These are phyloP conservation scores for Biston stratarius DNA, from an alignment of 2,888 invertebrate genomes.

Conservation along the genomic window DNA sequence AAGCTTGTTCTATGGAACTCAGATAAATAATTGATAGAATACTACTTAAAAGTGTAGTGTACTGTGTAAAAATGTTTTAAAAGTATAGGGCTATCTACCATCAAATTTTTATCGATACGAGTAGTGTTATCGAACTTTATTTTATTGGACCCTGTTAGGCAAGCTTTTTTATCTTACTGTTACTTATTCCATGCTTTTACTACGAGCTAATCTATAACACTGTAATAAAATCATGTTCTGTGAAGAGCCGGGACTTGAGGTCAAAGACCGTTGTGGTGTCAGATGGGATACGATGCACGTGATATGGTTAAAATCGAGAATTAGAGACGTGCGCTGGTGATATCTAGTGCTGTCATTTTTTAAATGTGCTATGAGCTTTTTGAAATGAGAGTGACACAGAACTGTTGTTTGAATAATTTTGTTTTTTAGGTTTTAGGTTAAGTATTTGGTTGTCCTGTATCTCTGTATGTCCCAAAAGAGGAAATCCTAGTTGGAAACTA, in stretches of 20 bases:
- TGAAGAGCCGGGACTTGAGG: slow-evolving; percentile 39
- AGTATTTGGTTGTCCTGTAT: not conserved
- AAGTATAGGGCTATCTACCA: not conserved
- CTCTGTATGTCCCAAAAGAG: not conserved
- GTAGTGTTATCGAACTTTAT: not conserved
- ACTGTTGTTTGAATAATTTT: too few relatives aligned
- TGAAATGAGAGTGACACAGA: not conserved
- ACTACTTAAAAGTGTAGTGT: not conserved
- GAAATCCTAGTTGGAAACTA: not conserved
- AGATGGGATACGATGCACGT: slow-evolving; percentile 39
- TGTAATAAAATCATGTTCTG: not conserved
- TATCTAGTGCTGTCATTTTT: slow-evolving; percentile 13
- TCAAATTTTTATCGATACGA: not conserved
- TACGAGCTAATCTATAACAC: slow-evolving; percentile 26
- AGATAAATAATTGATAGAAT: too few relatives aligned
- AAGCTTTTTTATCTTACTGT: not conserved
- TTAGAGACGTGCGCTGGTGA: slow-evolving; percentile 1
- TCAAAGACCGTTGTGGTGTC: slow-evolving; percentile 67
- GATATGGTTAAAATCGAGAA: slow-evolving; percentile 13
- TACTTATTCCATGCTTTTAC: not conserved
- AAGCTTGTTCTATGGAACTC: too few relatives aligned
- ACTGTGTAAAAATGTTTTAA: too few relatives aligned
- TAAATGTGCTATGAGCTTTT: not conserved
- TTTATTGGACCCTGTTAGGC: not conserved
- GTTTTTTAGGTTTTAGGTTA: not conserved